Evolutionary conservation across 2,797 vertebrate genomes (phyloP).

Genomic region (Orestias chungarensis): DNA sequence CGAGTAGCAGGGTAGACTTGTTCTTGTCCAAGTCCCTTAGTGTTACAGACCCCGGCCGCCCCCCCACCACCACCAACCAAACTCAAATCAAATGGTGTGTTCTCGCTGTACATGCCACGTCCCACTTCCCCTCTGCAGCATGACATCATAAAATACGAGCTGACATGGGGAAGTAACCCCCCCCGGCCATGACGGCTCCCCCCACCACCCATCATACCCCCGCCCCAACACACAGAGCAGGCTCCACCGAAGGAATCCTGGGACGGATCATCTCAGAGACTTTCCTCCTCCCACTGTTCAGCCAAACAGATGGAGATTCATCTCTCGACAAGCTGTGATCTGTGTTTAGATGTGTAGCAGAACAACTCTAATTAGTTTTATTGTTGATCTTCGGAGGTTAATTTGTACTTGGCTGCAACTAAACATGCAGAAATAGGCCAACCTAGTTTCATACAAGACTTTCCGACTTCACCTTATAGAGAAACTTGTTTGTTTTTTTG

Average conservation of each 20-base stretch:
- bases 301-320: constrained; percentile 77
- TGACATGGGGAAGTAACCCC: constrained; percentile 48
- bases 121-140: constrained; percentile 51
- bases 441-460: constrained; percentile 52
- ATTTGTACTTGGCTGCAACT: constrained; percentile 76
- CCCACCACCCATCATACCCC: not conserved
- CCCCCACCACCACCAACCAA: constrained; percentile 19
- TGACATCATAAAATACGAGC: constrained; percentile 60
- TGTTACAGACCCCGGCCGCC: constrained; percentile 17
- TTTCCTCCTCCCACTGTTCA: constrained; percentile 63
- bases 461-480: constrained; percentile 23
- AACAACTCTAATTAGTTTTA: constrained; percentile 78
- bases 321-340: constrained; percentile 77
- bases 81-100: constrained; percentile 47
- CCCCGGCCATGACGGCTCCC: constrained; percentile 32
- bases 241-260: constrained; percentile 33
- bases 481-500: constrained; percentile 38
- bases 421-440: constrained; percentile 64
- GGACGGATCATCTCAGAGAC: constrained; percentile 57
- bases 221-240: constrained; percentile 5
- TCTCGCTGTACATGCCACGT: constrained; percentile 56
- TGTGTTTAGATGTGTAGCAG: constrained; percentile 73
- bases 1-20: constrained; percentile 54
- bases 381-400: constrained; percentile 79
- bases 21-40: constrained; percentile 58